Base-by-base conservation (phyloP, 1,140 invertebrate genomes). In the Fopius arisanus region DNA sequence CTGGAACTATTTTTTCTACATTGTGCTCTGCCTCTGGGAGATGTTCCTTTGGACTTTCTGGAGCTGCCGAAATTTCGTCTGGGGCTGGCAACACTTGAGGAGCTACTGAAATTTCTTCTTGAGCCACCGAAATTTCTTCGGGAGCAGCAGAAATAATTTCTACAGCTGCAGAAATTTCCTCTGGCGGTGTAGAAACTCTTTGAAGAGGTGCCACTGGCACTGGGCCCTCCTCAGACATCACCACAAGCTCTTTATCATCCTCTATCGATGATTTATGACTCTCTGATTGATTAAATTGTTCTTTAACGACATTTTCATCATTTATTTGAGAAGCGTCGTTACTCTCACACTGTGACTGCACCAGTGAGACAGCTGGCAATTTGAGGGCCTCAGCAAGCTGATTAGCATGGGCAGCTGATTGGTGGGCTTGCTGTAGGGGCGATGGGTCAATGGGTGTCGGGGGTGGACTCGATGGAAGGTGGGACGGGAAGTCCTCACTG, bases 391-490 rank as follows among this genome's bases (percentile, higher is more conserved):
- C 82, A 43, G 83, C 83, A 28, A 86, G 72, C 0, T 82, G 84
- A 33, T 71, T 80, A 31, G 84, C 84, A 67, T 77, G 83, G 51
- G 86, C 83, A 40, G 83, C 83, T n/a, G 76, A 81, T 75, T 86
- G 84, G 68, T 86, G 87, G 63, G 86, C 85, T 78, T 84, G 83
- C 79, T 87, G 85, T 78, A 87, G 79, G 62, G 87, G 86, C 68
- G 86, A 86, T 37, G 87, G 84, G 68, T 87, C 86, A 73, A 88
- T 87, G 26, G 87, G 87, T 33, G 87, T 87, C 70, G 87, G 84
- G 29, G 87, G 86, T 73, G 87, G 87, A 81, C 86, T 88, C 75
- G 86, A 86, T 69, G 87, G 85, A 70, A 82, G 77, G 70, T 80
- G 77, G 81, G 85, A 83, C 67, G 83, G 82, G 79, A 83, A 79